phyloP scores from a whole-genome alignment of 2,888 invertebrate genomes.

The Rhodophaea formosa region DNA sequence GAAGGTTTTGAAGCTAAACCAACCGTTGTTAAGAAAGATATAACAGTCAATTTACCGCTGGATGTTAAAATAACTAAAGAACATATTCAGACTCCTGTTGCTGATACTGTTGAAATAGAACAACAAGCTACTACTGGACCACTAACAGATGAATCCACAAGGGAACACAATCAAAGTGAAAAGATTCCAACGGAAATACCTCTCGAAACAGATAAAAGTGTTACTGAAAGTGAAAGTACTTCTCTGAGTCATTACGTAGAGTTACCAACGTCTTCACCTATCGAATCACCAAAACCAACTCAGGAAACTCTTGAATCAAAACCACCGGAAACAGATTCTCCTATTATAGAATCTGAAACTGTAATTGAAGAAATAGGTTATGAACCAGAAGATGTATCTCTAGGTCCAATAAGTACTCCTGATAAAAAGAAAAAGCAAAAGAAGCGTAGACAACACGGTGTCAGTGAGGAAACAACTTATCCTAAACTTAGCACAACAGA shows the following conservation, averaged over 20 bases:
- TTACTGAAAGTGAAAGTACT: constrained; percentile 64
- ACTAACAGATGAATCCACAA: constrained; percentile 40
- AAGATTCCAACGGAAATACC: constrained; percentile 57
- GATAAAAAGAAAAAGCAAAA: constrained; percentile 78
- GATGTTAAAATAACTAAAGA: constrained; percentile 35
- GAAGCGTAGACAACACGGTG: constrained; percentile 59
- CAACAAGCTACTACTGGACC: constrained; percentile 37
- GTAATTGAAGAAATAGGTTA: constrained; percentile 84
- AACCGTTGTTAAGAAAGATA: constrained; percentile 43
- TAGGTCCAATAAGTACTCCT: constrained; percentile 47
- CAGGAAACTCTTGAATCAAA: constrained; percentile 44
- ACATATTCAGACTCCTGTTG: constrained; percentile 25
- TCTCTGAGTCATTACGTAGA: constrained; percentile 69
- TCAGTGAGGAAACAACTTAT: constrained; percentile 67
- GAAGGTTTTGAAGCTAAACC: constrained; percentile 48
- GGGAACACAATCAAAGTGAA: constrained; percentile 79
- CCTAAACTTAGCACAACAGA: constrained; percentile 64
- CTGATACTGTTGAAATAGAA: constrained; percentile 58
- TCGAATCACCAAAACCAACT: constrained; percentile 68
- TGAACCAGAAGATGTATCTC: constrained; percentile 85
- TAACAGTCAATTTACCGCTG: constrained; percentile 43
- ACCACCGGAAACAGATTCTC: constrained; percentile 58
- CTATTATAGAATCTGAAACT: constrained; percentile 64
- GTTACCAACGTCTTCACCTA: constrained; percentile 71
- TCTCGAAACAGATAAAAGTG: constrained; percentile 61